phyloP scores from a whole-genome alignment of 2,113 vertebrate genomes.

The Petrocephalus zakoni region DNA sequence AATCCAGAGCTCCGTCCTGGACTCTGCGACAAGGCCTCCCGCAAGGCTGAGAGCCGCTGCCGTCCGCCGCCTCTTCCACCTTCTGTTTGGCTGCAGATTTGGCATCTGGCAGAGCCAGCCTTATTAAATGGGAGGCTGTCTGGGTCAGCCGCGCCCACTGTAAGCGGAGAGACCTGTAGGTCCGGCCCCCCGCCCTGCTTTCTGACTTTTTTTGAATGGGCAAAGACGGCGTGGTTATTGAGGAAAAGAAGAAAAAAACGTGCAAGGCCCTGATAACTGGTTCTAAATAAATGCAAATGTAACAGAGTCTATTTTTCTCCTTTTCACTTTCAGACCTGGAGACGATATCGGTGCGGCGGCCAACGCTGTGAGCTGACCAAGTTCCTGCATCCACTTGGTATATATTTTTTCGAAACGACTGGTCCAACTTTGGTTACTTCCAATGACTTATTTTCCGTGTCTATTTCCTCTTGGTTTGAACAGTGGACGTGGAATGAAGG shows the following conservation, averaged over 20 bases:
- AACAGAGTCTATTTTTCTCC: neutral
- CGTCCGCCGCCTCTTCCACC: neutral
- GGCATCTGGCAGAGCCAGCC: constrained; percentile 14
- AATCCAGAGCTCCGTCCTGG: neutral
- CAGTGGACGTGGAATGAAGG: neutral
- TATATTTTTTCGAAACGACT: neutral
- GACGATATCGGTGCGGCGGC: neutral
- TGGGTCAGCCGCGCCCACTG: neutral
- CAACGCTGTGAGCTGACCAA: neutral
- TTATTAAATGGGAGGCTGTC: constrained; percentile 2
- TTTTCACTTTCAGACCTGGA: neutral
- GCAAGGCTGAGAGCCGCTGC: neutral
- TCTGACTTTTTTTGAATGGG: neutral
- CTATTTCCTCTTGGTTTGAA: neutral
- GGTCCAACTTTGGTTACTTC: neutral
- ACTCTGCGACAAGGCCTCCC: constrained; percentile 1
- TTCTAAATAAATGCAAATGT: neutral
- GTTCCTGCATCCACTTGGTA: neutral
- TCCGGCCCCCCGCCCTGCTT: neutral
- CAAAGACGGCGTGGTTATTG: neutral
- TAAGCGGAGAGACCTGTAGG: neutral
- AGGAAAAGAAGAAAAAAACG: neutral
- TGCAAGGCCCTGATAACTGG: neutral
- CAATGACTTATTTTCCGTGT: neutral
- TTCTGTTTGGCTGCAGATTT: neutral